phyloP scores from a whole-genome alignment of 2,888 invertebrate genomes.

The Xylocampa areola region DNA sequence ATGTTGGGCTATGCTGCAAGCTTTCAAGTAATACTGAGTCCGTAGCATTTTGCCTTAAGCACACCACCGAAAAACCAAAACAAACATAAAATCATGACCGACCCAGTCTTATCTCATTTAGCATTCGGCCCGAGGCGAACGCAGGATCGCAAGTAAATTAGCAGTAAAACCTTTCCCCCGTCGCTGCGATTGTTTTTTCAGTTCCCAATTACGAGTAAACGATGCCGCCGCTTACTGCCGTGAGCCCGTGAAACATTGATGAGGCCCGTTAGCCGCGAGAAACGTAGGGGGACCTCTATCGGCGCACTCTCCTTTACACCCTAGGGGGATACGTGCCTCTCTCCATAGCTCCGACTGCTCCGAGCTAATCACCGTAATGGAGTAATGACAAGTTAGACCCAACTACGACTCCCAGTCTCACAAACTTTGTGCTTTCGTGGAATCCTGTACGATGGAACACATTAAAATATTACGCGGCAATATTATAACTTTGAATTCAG shows the following conservation, averaged over 20 bases:
- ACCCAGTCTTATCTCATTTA: conserved; percentile 67
- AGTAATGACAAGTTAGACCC: conserved; percentile 81
- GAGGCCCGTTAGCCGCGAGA: conserved; percentile 71
- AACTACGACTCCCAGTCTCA: conserved; percentile 65
- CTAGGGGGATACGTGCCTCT: conserved; percentile 41
- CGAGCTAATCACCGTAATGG: conserved; percentile 84
- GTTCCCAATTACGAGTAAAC: conserved; percentile 82
- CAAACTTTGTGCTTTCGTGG: conserved; percentile 64
- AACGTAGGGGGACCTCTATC: conserved; percentile 50
- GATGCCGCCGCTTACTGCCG: conserved; percentile 75
- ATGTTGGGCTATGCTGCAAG: not conserved
- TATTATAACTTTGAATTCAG: conserved; percentile 56
- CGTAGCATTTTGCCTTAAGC: conserved; percentile 27
- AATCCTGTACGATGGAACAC: conserved; percentile 56
- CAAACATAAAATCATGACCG: conserved; percentile 50
- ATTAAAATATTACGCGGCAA: conserved; percentile 66
- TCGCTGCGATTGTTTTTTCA: conserved; percentile 80
- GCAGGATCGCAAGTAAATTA: conserved; percentile 73
- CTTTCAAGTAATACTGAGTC: not conserved
- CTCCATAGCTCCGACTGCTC: conserved; percentile 55
- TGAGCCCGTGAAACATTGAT: conserved; percentile 87
- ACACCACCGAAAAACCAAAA: conserved; percentile 37
- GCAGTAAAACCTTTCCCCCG: conserved; percentile 75
- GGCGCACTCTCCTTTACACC: conserved; percentile 46
- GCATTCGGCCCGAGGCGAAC: conserved; percentile 67